Evolutionary conservation across 2,113 vertebrate genomes (phyloP), one percentile per base, ranked within the genome.

Genomic region (Coregonus clupeaformis): DNA sequence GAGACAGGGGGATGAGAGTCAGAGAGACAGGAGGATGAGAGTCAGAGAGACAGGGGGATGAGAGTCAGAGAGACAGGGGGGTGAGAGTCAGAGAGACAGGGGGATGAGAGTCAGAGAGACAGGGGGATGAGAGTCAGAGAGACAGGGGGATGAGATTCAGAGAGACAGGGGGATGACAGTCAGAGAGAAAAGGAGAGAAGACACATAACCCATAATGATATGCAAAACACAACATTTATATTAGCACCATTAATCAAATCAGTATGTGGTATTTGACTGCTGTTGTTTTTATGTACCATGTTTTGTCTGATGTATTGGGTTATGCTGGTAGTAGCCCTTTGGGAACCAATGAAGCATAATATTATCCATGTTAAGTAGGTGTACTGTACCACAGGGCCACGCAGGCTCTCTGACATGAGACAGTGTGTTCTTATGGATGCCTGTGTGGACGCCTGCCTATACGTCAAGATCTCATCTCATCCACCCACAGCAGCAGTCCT

Each of bases 401-500:
- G 60, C 66, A 70, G 76, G 3, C 30, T 68, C 42, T 60, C 62
- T 5, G 45, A 29, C 76, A 74, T 16, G 70, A 94, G 95, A 79
- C 84, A 91, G 68, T 97, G 62, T 66, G 73, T 72, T 18, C 67
- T 71, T n/a, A 27, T 11, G 52, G 62, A 68, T 71, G n/a, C 52
- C 72, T 27, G 78, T 25, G 72, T 72, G 16, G 27, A 30, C 18
- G 16, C 62, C 76, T 67, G 65, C 65, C 65, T 36, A 30, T 32
- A 67, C 74, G 89, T 89, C 90, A 90, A 86, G 89, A 90, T 78
- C 77, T 78, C 14, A 59, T 73, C 90, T 78, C 14, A 62, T 72
- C 90, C 90, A 71, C 92, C 92, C 90, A 89, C 92, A 72, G 75
- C 49, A 52, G 16, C 87, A 83, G 77, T 77, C 86, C 85, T 90